Base-by-base conservation (phyloP, 2,888 invertebrate genomes). In the Electrophaes corylata region DNA sequence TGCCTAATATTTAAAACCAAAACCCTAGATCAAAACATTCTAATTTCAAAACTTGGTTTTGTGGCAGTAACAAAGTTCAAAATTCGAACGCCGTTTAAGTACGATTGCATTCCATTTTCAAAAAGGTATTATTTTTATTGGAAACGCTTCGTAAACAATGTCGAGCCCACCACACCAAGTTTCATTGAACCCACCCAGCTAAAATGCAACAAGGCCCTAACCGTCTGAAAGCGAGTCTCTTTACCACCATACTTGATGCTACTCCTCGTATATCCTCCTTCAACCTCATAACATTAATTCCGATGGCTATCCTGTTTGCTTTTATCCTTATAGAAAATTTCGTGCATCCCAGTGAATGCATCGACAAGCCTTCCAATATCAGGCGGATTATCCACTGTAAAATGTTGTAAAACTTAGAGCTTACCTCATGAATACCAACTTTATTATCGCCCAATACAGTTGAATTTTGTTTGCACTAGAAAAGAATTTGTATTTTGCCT, bases 261-360 rank as follows among this genome's bases (percentile, higher is more conserved):
- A n/a, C 16, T 33, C 19, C 29, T 40, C 40, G 45, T 46, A 50
- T 45, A 46, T 47, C 35, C 65, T 62, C 59, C 62, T 62, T 66
- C 64, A 61, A 66, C 55, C 78, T 79, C 72, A 78, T 78, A 83
- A 85, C 86, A 86, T 83, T 81, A 85, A 79, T 82, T 60, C 74
- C 84, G 85, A 89, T 86, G 84, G 85, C 82, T 86, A 91, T 89
- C 91, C 87, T 90, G 90, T 91, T 91, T 89, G 89, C 90, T 89
- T 89, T 90, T 90, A 91, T 90, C 86, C 89, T 91, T 90, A 91
- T 91, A 91, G 88, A 91, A 90, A 90, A 90, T 89, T 90, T 89
- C 79, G 89, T 89, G 88, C 88, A 90, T 89, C 83, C 83, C 85
- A 81, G 82, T 85, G 91, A 86, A 89, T 90, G 91, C 91, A 88